Evolutionary conservation across 2,888 invertebrate species (phyloP), one percentile per base, ranked within the genome.

Genomic region (Drosophila flavopinicola): DNA sequence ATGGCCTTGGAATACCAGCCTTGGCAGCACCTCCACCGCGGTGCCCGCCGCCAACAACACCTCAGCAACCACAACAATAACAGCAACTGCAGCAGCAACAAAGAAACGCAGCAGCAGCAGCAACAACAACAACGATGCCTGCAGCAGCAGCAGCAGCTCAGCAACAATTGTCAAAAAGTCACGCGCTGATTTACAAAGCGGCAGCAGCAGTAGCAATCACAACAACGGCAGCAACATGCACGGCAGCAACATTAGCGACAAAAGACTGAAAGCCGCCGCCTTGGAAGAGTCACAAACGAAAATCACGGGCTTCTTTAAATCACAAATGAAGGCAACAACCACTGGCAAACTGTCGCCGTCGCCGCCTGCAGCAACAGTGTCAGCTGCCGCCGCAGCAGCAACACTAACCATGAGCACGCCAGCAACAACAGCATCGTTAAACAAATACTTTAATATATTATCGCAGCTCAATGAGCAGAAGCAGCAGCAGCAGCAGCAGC

Each of bases 241-340:
- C 29, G 53, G 33, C 57, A 47, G 23, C 44, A 35, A 47, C 30
- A 74, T 45, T 35, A 68, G 65, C 63, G 71, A 79, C 10, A 90
- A 90, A 89, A 89, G 90, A 88, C 90, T 90, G 88, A 90, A 90
- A 80, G 85, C 86, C 15, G 90, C 89, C 49, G 90, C 90, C 41
- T 63, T 89, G 64, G 90, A 91, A 66, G 91, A 91, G 78, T 91
- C 91, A 25, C 96, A 95, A 91, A 96, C 95, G 45, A 95, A 96
- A 91, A 96, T 96, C 89, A 89, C 89, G 0, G 96, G 96, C 88
- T 96, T 94, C 90, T 96, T 96, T 90, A 96, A 95, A 90, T 94
- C 95, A 69, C 96, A 96, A 91, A 94, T 95, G 92, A 96, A 96
- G 68, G 88, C 90, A 32, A 44, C 90, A 33, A 71, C 78, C 4